Evolutionary conservation across 2,888 invertebrate genomes (phyloP).

Genomic region (Yponomeuta malinellus): DNA sequence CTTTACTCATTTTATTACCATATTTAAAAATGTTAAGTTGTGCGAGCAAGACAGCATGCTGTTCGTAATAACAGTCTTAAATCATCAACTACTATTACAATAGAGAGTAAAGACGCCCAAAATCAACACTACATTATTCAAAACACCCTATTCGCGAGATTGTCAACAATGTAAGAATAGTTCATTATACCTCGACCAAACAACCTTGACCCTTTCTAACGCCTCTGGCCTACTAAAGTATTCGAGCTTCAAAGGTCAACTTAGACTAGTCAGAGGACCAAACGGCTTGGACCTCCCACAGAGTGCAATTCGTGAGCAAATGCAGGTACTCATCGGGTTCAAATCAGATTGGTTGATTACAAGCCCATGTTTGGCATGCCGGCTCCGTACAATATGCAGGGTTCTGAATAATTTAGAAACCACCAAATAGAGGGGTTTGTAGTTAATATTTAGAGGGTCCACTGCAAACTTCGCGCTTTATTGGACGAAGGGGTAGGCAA

Average conservation of each 20-base stretch:
- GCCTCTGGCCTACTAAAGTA: neutral
- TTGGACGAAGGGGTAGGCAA: conserved; percentile 30
- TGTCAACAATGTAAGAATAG: conserved; percentile 29
- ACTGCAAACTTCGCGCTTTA: conserved; percentile 50
- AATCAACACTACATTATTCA: conserved; percentile 21
- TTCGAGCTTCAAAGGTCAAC: neutral
- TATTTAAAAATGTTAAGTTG: too few relatives aligned
- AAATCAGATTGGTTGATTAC: conserved; percentile 27
- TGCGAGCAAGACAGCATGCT: too few relatives aligned
- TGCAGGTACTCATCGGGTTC: conserved; percentile 22
- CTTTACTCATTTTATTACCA: too few relatives aligned
- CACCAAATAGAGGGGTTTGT: conserved; percentile 59
- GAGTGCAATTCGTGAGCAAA: neutral
- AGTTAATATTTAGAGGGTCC: conserved; percentile 60
- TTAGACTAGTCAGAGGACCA: neutral
- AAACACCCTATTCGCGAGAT: conserved; percentile 22
- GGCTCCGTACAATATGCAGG: conserved; percentile 47
- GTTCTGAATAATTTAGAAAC: conserved; percentile 59
- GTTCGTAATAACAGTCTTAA: too few relatives aligned
- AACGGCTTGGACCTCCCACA: neutral
- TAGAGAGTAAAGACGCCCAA: conserved; percentile 5
- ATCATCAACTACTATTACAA: too few relatives aligned
- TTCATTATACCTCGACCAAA: conserved; percentile 24
- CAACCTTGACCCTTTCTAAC: conserved; percentile 7
- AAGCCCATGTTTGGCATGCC: conserved; percentile 41